Conservation (phyloP, 1,140 invertebrate genomes). For the Hormaphis cornu region DNA sequence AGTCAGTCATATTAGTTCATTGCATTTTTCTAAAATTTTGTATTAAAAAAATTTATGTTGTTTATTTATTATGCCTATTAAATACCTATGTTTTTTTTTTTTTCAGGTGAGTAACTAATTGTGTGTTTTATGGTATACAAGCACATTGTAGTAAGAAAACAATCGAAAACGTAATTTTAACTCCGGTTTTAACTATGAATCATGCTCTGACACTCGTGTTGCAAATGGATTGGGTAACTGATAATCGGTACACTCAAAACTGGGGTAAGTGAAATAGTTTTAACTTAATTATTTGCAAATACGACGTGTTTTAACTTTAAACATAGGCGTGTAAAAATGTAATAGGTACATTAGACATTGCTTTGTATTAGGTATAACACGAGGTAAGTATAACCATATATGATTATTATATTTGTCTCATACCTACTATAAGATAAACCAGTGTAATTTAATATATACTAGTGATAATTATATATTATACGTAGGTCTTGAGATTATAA, state of each 20-base stretch:
- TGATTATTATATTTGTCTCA: no score
- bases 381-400: no score
- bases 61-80: background rate
- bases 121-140: background rate
- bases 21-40: no score
- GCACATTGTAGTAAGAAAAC: background rate
- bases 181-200: conserved; percentile 10
- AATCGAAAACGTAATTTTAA: background rate
- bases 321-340: no score
- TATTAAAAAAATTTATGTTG: background rate
- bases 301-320: no score
- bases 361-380: no score
- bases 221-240: conserved; percentile 24
- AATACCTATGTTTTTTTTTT: background rate
- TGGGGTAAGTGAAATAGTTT: background rate
- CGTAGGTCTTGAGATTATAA: no score
- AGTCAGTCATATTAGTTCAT: no score
- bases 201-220: conserved; percentile 25
- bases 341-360: no score
- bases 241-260: background rate
- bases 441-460: no score
- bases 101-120: conserved; percentile 2
- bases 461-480: no score
- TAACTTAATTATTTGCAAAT: background rate
- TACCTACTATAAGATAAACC: no score